Evolutionary conservation across 2,113 vertebrate genomes (phyloP), one percentile per base, ranked within the genome.

Genomic region (Baryphthengus martii): DNA sequence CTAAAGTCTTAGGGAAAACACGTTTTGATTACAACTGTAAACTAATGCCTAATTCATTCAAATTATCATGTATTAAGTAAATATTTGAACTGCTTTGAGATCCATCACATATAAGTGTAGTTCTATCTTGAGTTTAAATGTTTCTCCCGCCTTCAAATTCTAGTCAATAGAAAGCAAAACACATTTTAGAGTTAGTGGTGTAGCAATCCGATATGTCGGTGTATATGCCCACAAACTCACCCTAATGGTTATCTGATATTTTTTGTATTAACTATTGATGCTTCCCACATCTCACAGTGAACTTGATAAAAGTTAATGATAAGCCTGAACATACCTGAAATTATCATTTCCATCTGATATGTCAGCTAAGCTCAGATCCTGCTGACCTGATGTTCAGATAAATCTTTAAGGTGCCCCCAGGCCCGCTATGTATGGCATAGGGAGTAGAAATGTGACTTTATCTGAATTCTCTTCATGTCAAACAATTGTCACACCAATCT

Each of bases 11-110:
- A 78, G 68, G 40, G 68, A 96, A 90, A 91, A 96, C 93, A 94
- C 80, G 79, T 94, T 96, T 95, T 95, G 94, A 96, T 95, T 90
- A 88, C 90, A 96, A 96, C 92, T 97, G 92, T 85, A 93, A 96
- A 70, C 63, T 94, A 91, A 85, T 81, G 70, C 83, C 95, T 96
- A 84, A 85, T 94, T 96, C 93, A 90, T 68, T 89, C 58, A 96
- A 96, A 96, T 95, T 93, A 94, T 65, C 50, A 40, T 47, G 58
- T 82, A 96, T 96, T 95, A 96, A 96, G 95, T 94, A 96, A 96
- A 96, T 97, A 96, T 97, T 96, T 96, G 37, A 97, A 90, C 83
- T 93, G 49, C 72, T 93, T 89, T 65, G 79, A 90, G 79, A 96
- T 93, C 85, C 66, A 81, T 87, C 73, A 87, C 42, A 72, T 40